Evolutionary conservation across 2,113 vertebrate genomes (phyloP).

Genomic region (Catagonus wagneri): DNA sequence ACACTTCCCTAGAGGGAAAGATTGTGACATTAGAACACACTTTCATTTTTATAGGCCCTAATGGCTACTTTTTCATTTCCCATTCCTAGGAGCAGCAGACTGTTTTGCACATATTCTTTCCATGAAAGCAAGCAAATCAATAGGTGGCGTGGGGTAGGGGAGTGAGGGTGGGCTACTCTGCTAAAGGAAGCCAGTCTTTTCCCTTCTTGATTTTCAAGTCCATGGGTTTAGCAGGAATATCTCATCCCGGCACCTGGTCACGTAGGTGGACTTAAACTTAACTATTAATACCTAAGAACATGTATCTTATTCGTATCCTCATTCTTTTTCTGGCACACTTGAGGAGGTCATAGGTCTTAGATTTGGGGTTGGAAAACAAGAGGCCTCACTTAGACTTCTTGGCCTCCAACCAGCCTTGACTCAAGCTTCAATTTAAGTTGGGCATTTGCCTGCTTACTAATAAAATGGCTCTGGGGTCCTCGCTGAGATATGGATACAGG

Average conservation of each 20-base stretch:
- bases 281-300: background rate
- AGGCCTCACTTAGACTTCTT: background rate
- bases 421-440: conserved; percentile 29
- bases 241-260: background rate
- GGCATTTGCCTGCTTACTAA: background rate
- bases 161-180: background rate
- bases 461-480: background rate
- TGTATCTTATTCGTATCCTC: background rate
- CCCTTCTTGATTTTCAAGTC: background rate
- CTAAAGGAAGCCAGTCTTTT: background rate
- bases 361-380: background rate
- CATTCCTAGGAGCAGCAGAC: background rate
- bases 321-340: background rate
- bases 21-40: background rate
- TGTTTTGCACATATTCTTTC: background rate
- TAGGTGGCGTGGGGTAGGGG: background rate
- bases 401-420: background rate
- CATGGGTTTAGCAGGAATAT: background rate
- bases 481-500: background rate
- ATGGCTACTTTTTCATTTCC: conserved; percentile 14
- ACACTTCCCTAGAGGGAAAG: background rate
- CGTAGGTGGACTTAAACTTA: background rate
- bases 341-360: background rate
- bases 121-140: background rate
- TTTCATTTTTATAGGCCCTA: background rate